A percentile compares a stretch with the other conserved stretches of the same genome.
phyloP scores from a whole-genome alignment of 2,888 invertebrate genomes.

The Nezara viridula region DNA sequence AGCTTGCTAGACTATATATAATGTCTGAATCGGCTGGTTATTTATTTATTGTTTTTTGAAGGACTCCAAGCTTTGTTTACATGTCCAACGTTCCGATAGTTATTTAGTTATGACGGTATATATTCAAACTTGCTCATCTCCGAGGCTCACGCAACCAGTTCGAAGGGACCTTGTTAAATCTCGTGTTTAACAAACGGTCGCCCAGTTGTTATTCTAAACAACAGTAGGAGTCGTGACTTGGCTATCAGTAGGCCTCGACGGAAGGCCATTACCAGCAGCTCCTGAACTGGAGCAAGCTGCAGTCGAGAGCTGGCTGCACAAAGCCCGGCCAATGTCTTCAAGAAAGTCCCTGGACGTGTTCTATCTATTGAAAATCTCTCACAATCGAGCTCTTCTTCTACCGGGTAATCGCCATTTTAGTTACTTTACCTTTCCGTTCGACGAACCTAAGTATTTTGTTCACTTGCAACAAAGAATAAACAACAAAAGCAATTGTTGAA shows the following conservation, averaged over 20 bases:
- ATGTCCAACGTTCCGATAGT: no score
- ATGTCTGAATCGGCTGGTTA: no score
- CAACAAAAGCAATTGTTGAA: neutral
- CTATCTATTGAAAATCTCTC: neutral
- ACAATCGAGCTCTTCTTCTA: neutral
- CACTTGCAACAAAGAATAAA: neutral
- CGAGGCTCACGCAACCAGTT: no score
- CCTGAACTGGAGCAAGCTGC: neutral
- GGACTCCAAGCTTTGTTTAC: no score
- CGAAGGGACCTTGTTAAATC: no score
- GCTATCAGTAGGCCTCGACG: neutral
- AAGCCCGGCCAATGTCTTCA: neutral
- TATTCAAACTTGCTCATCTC: no score
- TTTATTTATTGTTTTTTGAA: no score
- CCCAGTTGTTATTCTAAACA: neutral
- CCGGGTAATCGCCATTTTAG: neutral
- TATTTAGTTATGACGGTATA: no score
- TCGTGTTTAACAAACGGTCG: neutral
- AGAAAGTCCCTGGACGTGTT: neutral
- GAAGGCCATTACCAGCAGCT: neutral
- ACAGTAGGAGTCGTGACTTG: neutral
- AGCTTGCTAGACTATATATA: no score
- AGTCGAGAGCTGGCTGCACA: neutral
- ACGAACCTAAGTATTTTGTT: neutral
- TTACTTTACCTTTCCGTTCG: neutral